These are phyloP conservation scores for Cinara cedri DNA, from an alignment of 2,888 invertebrate genomes.

Conservation along the genomic window DNA sequence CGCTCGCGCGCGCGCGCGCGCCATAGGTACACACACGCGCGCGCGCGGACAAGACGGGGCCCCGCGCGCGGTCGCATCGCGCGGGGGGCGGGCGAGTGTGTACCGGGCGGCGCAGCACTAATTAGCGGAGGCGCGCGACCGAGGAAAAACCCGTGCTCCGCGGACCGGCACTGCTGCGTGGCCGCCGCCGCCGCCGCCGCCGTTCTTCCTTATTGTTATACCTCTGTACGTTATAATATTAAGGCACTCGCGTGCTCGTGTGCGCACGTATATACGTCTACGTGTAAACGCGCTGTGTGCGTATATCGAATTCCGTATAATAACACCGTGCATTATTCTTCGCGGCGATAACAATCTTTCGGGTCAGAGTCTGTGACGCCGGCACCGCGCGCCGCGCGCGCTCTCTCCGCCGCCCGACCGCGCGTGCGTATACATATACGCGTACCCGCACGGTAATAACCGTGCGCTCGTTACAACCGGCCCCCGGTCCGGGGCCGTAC, in stretches of 20 bases:
- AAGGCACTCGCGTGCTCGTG: too few relatives aligned
- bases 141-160: conserved; percentile 51
- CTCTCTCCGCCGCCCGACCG: background rate
- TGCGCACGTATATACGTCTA: too few relatives aligned
- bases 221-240: too few relatives aligned
- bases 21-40: background rate
- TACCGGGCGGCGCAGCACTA: background rate
- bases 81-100: too few relatives aligned
- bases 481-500: too few relatives aligned
- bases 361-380: conserved; percentile 55
- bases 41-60: background rate
- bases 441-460: too few relatives aligned
- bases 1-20: background rate
- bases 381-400: background rate
- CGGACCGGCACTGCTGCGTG: conserved; percentile 41
- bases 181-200: background rate
- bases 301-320: background rate
- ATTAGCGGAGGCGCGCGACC: conserved; percentile 54
- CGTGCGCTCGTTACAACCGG: conserved; percentile 27
- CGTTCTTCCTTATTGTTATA: background rate
- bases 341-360: conserved; percentile 51
- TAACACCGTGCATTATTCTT: too few relatives aligned
- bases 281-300: background rate
- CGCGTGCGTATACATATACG: too few relatives aligned
- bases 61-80: too few relatives aligned